Base-by-base conservation (phyloP, 1,140 invertebrate genomes). In the Pseudobourletiella spinata region DNA sequence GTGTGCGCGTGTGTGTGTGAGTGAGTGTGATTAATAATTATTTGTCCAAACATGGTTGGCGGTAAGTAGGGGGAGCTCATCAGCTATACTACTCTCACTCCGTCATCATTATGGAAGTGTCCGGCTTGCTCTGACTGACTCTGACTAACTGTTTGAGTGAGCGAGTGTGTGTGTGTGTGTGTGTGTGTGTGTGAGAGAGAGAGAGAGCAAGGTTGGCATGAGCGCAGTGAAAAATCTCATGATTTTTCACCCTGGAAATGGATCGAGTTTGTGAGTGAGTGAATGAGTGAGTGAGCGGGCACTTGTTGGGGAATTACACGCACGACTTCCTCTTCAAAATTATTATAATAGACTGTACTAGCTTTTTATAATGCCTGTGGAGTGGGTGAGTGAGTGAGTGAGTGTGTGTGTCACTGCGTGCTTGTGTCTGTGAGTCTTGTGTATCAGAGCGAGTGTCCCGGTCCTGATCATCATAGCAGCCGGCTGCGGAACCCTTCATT, bases 241-340 rank as follows among this genome's bases (percentile, higher is more conserved):
- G 11, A 11, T n/a, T n/a, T n/a, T n/a, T 11, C 35, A 39, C 35
- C 11, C 35, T 11, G 11, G n/a, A 39, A 11, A 39, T n/a, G n/a
- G 35, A 39, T n/a, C n/a, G 35, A 11, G 35, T 39, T 11, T 39
- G 4, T 46, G 43, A 11, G 43, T 8, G 43, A 11, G 24, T 20
- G n/a, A 46, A 46, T 39, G 18, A 46, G 24, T 20, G 24, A 22
- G 24, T 8, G n/a, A 4, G 43, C n/a, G 43, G 24, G 43, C 43
- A 46, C 43, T 46, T 46, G 43, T 46, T 46, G n/a, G 6, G n/a
- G 43, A 46, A 46, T 46, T 46, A 46, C 43, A 46, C 43, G 18
- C 43, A 46, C 43, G 18, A 22, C 24, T 46, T 46, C 43, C 43
- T 46, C 43, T 46, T 22, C n/a, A 46, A 46, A 8, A 46, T 46